A percentile compares a stretch with the other conserved stretches of the same genome.
Conservation (phyloP, 2,888 invertebrate species). For the Merodon equestris region DNA sequence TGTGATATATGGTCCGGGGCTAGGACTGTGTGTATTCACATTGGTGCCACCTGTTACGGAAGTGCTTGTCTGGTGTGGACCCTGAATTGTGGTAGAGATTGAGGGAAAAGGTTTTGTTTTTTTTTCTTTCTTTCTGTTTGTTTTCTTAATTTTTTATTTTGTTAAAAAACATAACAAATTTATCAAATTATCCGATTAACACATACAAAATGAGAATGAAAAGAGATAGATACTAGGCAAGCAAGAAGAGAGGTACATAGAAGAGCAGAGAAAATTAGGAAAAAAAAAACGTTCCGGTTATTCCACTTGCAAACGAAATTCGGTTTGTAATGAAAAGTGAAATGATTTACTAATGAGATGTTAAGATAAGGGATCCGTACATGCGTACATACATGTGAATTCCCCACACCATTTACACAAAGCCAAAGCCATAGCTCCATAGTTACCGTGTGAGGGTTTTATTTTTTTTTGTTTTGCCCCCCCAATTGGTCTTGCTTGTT, state of each 20-base stretch:
- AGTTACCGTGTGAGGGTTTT: background rate
- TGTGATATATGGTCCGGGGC: slow-evolving; percentile 78
- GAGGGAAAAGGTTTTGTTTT: slow-evolving; percentile 31
- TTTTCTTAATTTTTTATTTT: background rate
- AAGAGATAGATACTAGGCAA: background rate
- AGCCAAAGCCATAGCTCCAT: background rate
- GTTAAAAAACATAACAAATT: slow-evolving; percentile 42
- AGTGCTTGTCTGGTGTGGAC: slow-evolving; percentile 74
- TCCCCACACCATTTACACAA: slow-evolving; percentile 28
- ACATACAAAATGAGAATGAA: slow-evolving; percentile 60
- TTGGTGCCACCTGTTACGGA: slow-evolving; percentile 72
- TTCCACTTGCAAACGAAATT: slow-evolving; percentile 45
- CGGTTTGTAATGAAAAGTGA: slow-evolving; percentile 70
- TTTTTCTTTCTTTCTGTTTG: slow-evolving; percentile 14
- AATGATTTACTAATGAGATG: slow-evolving; percentile 70
- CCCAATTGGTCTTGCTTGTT: too few relatives aligned
- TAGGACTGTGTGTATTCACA: slow-evolving; percentile 78
- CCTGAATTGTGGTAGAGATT: slow-evolving; percentile 69
- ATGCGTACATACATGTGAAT: too few relatives aligned
- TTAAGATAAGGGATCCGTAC: too few relatives aligned
- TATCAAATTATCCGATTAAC: slow-evolving; percentile 37
- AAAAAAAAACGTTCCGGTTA: slow-evolving; percentile 47
- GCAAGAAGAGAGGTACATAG: slow-evolving; percentile 1
- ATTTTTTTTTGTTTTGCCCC: background rate
- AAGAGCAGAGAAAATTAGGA: slow-evolving; percentile 28